Evolutionary conservation across 2,113 vertebrate species (phyloP).

Genomic region (human): DNA sequence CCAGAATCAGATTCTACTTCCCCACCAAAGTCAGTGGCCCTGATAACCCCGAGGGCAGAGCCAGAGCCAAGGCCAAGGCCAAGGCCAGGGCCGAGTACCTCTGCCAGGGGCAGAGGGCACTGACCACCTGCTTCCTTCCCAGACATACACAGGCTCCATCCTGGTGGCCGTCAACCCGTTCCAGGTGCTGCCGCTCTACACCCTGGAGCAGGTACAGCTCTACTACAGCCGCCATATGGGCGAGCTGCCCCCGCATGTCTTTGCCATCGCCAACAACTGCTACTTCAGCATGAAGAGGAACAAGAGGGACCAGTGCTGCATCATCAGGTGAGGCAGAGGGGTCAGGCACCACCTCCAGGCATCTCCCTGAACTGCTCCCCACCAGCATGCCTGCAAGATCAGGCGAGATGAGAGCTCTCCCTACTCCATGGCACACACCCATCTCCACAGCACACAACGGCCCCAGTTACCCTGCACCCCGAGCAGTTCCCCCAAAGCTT

Average conservation of each 20-base stretch:
- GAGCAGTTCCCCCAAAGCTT: neutral
- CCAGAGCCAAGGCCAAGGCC: neutral
- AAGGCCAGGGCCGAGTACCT: fast-evolving
- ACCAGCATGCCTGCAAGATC: too few species aligned
- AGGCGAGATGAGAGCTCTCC: neutral
- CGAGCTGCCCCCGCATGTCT: conserved; percentile 95
- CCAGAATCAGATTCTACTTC: neutral
- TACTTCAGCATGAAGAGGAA: conserved; percentile 96
- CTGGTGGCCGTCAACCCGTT: conserved; percentile 98
- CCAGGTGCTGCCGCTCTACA: conserved; percentile 95
- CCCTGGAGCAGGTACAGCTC: conserved; percentile 90
- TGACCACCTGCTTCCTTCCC: conserved; percentile 20
- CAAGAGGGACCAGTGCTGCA: conserved; percentile 92
- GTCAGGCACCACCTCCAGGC: neutral
- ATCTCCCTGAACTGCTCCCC: neutral
- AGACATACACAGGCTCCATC: conserved; percentile 98
- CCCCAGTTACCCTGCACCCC: neutral
- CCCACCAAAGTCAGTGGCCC: neutral
- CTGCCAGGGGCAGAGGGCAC: neutral
- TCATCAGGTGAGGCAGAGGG: conserved; percentile 91
- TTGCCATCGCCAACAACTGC: conserved; percentile 95
- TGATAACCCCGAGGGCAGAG: too few species aligned
- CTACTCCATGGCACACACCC: too few species aligned
- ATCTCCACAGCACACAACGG: fast-evolving
- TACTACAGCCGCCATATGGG: conserved; percentile 92